phyloP scores from a whole-genome alignment of 2,113 vertebrate species.

The Lontra canadensis region DNA sequence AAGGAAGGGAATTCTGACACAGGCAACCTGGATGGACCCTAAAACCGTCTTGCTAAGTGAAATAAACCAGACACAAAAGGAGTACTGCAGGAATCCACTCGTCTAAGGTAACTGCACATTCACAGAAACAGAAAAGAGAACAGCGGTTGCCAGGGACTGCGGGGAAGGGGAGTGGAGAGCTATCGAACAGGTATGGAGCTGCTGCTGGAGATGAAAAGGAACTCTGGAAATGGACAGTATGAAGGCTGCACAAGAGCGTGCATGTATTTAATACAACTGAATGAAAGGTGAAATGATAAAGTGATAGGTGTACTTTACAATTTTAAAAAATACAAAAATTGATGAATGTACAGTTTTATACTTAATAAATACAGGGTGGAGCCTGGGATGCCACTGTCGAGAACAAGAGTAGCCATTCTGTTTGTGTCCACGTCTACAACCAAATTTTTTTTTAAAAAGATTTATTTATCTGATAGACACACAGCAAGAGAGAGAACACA shows the following conservation, averaged over 20 bases:
- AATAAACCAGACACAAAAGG: not conserved
- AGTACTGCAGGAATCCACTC: too few species aligned
- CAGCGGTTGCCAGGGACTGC: not conserved
- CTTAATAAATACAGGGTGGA: not conserved
- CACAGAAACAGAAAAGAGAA: not conserved
- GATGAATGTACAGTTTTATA: not conserved
- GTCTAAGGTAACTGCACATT: not conserved
- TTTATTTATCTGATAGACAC: too few species aligned
- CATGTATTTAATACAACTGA: not conserved
- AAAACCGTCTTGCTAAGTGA: not conserved
- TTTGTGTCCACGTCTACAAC: not conserved
- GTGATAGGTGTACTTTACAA: not conserved
- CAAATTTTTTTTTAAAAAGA: not conserved
- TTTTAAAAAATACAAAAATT: not conserved
- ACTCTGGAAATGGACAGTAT: not conserved
- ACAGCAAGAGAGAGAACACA: too few species aligned
- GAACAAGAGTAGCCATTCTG: not conserved
- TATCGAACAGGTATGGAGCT: not conserved
- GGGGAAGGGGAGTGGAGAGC: not conserved
- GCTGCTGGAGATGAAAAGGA: not conserved
- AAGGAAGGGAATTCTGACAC: not conserved
- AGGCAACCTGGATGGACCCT: not conserved
- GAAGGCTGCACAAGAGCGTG: not conserved
- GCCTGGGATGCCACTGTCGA: not conserved
- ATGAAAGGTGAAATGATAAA: not conserved